Percentiles rank a stretch among this genome's conserved stretches.
Conservation (phyloP, 2,888 invertebrate genomes). For the Andrena haemorrhoa region DNA sequence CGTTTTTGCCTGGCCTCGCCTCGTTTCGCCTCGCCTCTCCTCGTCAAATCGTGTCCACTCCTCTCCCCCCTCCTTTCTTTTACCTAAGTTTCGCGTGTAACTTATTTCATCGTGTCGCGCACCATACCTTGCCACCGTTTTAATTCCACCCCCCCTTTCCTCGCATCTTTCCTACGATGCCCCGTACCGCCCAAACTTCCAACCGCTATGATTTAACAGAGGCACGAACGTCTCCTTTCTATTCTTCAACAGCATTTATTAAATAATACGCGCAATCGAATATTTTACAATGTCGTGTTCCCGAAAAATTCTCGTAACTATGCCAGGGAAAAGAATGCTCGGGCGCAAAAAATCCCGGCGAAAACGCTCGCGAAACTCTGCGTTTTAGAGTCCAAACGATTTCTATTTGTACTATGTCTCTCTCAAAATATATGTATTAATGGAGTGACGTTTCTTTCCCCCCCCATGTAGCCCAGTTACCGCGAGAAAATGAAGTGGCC, state of each 20-base stretch:
- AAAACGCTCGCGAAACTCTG: neutral
- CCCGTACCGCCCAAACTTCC: neutral
- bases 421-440: neutral
- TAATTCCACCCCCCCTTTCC: conserved; percentile 17
- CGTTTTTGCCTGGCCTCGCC: conserved; percentile 66
- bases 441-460: conserved; percentile 20
- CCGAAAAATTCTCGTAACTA: neutral
- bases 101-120: conserved; percentile 54
- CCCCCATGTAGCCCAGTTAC: conserved; percentile 85
- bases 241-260: neutral
- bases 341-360: rapidly evolving
- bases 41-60: conserved; percentile 40
- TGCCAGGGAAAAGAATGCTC: neutral
- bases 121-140: conserved; percentile 48
- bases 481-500: conserved; percentile 87
- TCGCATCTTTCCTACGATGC: neutral
- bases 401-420: conserved; percentile 3
- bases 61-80: conserved; percentile 44
- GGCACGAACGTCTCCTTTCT: conserved; percentile 2
- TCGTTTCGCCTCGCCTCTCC: conserved; percentile 59
- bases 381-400: neutral
- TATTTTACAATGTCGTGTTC: conserved; percentile 6
- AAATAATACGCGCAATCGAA: conserved; percentile 4
- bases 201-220: conserved; percentile 3
- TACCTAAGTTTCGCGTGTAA: conserved; percentile 45